Evolutionary conservation across 1,140 invertebrate species (phyloP).

Genomic region (Bombus ignitus): DNA sequence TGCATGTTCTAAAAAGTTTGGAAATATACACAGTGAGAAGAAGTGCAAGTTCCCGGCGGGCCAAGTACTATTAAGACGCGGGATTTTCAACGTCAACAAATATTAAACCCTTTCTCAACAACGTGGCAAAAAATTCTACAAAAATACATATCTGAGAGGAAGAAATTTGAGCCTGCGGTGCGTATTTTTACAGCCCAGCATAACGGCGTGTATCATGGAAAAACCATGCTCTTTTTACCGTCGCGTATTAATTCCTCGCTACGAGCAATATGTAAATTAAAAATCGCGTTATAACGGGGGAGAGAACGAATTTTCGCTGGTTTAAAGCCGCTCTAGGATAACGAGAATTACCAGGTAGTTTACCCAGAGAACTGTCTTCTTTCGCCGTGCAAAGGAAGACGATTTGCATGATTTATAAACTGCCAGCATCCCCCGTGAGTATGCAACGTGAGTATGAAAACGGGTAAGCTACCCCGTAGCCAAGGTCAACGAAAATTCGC

Average conservation of each 20-base stretch:
- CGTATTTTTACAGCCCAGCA: background rate
- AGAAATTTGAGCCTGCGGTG: too few relatives aligned
- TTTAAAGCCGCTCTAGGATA: background rate
- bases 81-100: background rate
- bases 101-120: background rate
- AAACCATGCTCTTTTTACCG: background rate
- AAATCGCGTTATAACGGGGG: background rate
- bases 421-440: background rate
- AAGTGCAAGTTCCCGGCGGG: background rate
- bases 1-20: background rate
- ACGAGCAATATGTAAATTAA: conserved; percentile 17
- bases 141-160: background rate
- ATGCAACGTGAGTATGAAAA: background rate
- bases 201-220: background rate
- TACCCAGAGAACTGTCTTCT: background rate
- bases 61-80: background rate
- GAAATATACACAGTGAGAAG: background rate
- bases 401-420: conserved; percentile 40
- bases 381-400: background rate
- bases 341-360: conserved; percentile 17
- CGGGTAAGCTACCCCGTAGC: background rate
- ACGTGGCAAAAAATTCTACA: background rate
- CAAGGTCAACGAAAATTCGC: conserved; percentile 66
- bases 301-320: background rate
- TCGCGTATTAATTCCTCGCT: background rate